Conservation (phyloP, 2,797 vertebrate genomes). For the Darevskia nairensis region DNA sequence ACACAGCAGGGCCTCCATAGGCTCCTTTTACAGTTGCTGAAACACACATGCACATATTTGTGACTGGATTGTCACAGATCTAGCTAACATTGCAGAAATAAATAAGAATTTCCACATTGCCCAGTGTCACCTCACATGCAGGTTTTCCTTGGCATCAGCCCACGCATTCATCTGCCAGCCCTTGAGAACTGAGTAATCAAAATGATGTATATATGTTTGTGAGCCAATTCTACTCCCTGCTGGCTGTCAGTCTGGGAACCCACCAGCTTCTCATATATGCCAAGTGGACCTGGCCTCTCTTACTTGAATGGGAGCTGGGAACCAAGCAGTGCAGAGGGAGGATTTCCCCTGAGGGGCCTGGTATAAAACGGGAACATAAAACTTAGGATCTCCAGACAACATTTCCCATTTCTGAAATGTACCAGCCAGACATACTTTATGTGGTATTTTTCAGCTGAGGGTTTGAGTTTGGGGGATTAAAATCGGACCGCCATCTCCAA, state of each 20-base stretch:
- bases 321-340: not conserved
- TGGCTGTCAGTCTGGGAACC: not conserved
- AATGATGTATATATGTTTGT: not conserved
- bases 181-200: not conserved
- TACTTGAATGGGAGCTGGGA: not conserved
- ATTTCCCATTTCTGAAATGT: not conserved
- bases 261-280: not conserved
- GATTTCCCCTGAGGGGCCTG: not conserved
- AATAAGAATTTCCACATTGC: not conserved
- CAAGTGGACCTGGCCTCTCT: no score
- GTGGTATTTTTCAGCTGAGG: not conserved
- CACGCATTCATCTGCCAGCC: not conserved
- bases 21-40: not conserved
- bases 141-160: not conserved
- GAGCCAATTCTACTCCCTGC: not conserved
- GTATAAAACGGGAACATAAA: conserved; percentile 6
- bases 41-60: not conserved
- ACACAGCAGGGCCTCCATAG: not conserved
- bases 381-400: not conserved
- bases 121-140: not conserved
- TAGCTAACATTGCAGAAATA: not conserved
- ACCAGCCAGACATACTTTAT: not conserved
- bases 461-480: not conserved
- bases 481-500: not conserved
- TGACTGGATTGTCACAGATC: not conserved